A percentile compares a stretch with the other conserved stretches of the same genome.
Evolutionary conservation across 2,797 vertebrate genomes (phyloP).

Genomic region (Eulemur mongoz): DNA sequence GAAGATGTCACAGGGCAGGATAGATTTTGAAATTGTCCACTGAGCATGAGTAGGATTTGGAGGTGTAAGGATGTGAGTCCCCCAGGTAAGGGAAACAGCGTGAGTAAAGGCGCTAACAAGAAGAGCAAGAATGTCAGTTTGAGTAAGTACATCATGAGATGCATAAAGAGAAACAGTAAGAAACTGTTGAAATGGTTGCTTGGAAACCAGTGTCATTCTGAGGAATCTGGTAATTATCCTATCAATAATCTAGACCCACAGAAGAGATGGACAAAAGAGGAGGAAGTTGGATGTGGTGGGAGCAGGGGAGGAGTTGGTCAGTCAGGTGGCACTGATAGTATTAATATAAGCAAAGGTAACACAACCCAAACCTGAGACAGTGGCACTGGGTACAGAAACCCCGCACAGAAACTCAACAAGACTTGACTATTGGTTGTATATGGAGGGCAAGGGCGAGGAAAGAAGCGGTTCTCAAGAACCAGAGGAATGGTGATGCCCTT

Average conservation of each 20-base stretch:
- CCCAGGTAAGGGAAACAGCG: background rate
- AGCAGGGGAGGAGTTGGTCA: fast-evolving
- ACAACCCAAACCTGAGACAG: background rate
- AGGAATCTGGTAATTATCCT: background rate
- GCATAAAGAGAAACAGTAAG: background rate
- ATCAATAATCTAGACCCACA: background rate
- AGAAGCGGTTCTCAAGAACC: background rate
- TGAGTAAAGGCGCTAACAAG: background rate
- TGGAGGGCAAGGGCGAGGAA: fast-evolving
- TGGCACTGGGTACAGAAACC: no score
- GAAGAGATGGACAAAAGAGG: background rate
- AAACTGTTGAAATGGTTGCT: background rate
- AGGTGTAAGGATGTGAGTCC: background rate
- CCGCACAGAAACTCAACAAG: background rate
- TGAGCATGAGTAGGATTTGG: background rate
- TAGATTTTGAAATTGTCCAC: background rate
- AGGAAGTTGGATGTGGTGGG: background rate
- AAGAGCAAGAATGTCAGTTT: background rate
- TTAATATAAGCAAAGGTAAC: background rate
- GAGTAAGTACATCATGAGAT: background rate
- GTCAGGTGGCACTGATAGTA: background rate
- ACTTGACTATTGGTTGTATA: background rate
- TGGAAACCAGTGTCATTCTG: background rate
- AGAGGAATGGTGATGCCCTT: fast-evolving
- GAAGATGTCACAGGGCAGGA: background rate